Evolutionary conservation across 2,888 invertebrate genomes (phyloP), one percentile per base, ranked within the genome.

Genomic region (Poecilus cupreus): DNA sequence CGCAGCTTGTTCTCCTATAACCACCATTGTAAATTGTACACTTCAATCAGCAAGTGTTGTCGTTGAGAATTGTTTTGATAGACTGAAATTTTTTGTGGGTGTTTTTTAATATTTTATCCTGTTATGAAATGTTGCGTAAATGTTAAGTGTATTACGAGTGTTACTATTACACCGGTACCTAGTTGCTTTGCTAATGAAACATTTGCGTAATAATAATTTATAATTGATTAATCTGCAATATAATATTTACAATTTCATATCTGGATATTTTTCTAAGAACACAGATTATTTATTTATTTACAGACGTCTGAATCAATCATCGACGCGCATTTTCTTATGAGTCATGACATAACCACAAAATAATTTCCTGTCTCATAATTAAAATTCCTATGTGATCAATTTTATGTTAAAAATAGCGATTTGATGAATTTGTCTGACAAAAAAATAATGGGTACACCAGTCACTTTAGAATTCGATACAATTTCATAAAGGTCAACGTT

Each of bases 1-100:
- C 0, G 89, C 88, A 1, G 87, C 87, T 3, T 24, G 72, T 46
- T 72, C 64, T 3, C 64, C 64, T 68, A 68, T 37, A 37, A 68
- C 11, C 32, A 68, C 64, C 64, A 68, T 68, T 18, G 43, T 43
- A 43, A 10, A 43, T n/a, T n/a, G n/a, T n/a, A n/a, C n/a, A n/a
- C n/a, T n/a, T n/a, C n/a, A 43, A 4, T 1, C n/a, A n/a, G n/a
- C n/a, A 5, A 26, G 26, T 60, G 26, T 60, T 22, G n/a, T 26
- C 24, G 11, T 60, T 6, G 11, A 22, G 24, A 60, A 6, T 60
- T n/a, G 13, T 60, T 24, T 11, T n/a, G 13, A 26, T n/a, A 24
- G 13, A 60, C 24, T 60, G 60, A 26, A 26, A 13, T 0, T 10
- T 24, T 26, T 13, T n/a, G 60, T 26, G 26, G 60, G 24, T 22